Evolutionary conservation across 2,797 vertebrate species (phyloP).

Genomic region (Amblyopsis hoosieri): DNA sequence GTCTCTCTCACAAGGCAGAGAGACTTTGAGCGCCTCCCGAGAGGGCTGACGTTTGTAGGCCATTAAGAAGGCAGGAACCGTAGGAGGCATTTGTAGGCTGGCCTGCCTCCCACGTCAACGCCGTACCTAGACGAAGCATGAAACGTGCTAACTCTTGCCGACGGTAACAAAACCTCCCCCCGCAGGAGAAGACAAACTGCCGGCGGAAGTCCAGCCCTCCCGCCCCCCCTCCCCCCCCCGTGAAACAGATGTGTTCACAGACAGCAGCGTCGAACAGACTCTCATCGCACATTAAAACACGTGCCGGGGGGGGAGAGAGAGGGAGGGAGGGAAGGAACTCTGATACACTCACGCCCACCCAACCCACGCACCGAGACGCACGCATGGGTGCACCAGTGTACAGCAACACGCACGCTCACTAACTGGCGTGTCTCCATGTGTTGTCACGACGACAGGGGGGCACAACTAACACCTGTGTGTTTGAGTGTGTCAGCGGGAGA

Average conservation of each 20-base stretch:
- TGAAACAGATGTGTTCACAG: background rate
- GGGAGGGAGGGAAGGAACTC: background rate
- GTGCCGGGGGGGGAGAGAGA: too few relatives aligned
- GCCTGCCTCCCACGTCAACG: conserved; percentile 15
- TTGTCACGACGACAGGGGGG: conserved; percentile 30
- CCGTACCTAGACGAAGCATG: conserved; percentile 2
- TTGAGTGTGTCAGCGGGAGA: conserved; percentile 29
- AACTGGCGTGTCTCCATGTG: conserved; percentile 43
- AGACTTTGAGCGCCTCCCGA: conserved; percentile 18
- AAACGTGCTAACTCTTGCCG: conserved; percentile 11
- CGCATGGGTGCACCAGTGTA: conserved; percentile 28
- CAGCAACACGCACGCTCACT: conserved; percentile 7
- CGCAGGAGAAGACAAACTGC: background rate
- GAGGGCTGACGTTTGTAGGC: conserved; percentile 21
- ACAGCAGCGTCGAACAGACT: background rate
- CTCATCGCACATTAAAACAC: background rate
- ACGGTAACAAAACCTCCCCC: conserved; percentile 4
- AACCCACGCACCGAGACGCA: conserved; percentile 21
- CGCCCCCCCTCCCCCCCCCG: too few relatives aligned
- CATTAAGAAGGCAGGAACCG: conserved; percentile 22
- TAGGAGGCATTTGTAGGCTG: conserved; percentile 19
- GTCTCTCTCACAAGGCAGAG: conserved; percentile 8
- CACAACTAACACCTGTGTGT: conserved; percentile 5
- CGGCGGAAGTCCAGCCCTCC: conserved; percentile 17
- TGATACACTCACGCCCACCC: conserved; percentile 7